Evolutionary conservation across 53 echinoderm and acorn worm genomes (phyloP).

Genomic region (Glandiceps talaboti): DNA sequence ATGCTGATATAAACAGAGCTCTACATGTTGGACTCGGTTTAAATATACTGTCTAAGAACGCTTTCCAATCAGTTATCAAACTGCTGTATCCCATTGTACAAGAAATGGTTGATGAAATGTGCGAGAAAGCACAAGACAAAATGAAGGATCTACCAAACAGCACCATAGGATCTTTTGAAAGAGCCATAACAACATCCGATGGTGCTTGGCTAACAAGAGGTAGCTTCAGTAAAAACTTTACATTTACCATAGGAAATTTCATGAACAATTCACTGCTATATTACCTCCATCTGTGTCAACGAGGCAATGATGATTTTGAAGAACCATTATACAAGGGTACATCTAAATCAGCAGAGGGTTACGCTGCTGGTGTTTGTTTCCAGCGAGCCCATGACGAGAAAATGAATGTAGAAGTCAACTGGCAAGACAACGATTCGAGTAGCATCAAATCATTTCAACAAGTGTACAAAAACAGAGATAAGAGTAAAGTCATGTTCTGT

Average conservation of each 20-base stretch:
- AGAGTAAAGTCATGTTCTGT: background rate
- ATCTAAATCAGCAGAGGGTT: constrained; percentile 3
- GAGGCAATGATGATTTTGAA: constrained; percentile 1
- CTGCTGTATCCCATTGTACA: background rate
- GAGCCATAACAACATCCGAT: constrained; percentile 2
- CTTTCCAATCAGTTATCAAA: background rate
- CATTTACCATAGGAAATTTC: constrained; percentile 1
- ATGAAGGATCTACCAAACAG: background rate
- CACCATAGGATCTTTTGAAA: background rate
- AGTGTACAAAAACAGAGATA: background rate
- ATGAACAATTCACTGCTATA: constrained; percentile 6
- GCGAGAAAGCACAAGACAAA: background rate
- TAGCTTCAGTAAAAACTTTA: constrained; percentile 3
- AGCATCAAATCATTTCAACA: background rate
- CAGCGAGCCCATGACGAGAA: background rate
- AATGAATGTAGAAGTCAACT: constrained; percentile 2
- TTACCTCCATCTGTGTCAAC: background rate
- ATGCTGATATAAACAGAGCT: background rate
- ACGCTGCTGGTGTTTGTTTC: background rate
- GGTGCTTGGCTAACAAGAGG: constrained; percentile 7
- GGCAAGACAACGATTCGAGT: constrained; percentile 2
- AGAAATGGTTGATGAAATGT: constrained; percentile 3
- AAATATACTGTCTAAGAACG: background rate
- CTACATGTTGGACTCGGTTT: background rate
- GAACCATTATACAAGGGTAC: background rate